These are phyloP conservation scores for Spilarctia lutea DNA, from an alignment of 2,888 invertebrate species.

Conservation along the genomic window DNA sequence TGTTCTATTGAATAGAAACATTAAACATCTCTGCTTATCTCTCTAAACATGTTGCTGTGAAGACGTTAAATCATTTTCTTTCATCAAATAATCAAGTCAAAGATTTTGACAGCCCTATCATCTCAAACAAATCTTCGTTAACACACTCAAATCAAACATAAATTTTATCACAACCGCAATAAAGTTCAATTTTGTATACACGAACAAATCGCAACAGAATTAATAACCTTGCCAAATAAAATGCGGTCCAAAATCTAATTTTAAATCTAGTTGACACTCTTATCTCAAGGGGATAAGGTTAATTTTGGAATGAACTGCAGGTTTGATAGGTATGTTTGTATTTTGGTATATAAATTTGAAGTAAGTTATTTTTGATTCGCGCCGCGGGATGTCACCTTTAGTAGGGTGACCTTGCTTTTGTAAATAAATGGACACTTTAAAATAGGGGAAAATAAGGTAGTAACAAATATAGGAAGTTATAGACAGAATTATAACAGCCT, in stretches of 20 bases:
- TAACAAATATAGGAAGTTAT: too few relatives aligned
- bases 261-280: not conserved
- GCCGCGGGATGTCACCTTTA: constrained; percentile 21
- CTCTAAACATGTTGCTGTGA: constrained; percentile 29
- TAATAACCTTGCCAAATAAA: not conserved
- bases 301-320: not conserved
- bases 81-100: constrained; percentile 51
- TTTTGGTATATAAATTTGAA: constrained; percentile 20
- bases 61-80: constrained; percentile 36
- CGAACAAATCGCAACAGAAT: not conserved
- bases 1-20: not conserved
- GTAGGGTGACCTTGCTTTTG: constrained; percentile 11
- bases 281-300: not conserved
- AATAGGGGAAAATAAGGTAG: too few relatives aligned
- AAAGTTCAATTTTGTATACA: constrained; percentile 1
- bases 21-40: not conserved
- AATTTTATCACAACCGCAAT: not conserved
- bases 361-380: constrained; percentile 25
- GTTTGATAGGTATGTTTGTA: not conserved
- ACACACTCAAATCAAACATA: not conserved
- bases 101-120: constrained; percentile 46
- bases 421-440: too few relatives aligned
- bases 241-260: constrained; percentile 5
- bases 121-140: not conserved
- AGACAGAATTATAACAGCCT: too few relatives aligned